phyloP scores from a whole-genome alignment of 1,140 invertebrate genomes.

The Linepithema humile region DNA sequence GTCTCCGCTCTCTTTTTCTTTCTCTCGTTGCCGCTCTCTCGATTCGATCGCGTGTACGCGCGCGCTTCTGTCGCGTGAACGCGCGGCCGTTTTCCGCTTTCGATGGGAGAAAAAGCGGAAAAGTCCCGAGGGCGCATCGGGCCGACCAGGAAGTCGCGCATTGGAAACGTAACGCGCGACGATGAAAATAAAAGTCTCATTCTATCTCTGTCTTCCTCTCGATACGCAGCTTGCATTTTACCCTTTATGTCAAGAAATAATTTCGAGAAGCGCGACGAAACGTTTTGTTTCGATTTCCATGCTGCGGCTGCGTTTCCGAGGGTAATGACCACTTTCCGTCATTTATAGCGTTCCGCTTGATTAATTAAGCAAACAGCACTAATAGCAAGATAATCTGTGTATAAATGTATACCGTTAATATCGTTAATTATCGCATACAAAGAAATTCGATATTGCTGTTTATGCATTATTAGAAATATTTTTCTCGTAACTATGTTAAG shows the following conservation, averaged over 20 bases:
- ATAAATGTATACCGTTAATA: not conserved
- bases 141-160: constrained; percentile 52
- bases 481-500: not conserved
- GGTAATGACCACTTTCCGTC: constrained; percentile 35
- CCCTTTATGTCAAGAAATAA: not conserved
- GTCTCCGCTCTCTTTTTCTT: not conserved
- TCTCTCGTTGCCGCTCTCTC: constrained; percentile 48
- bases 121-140: constrained; percentile 56
- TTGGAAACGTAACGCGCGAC: constrained; percentile 21
- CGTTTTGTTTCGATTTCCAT: constrained; percentile 26
- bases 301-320: not conserved
- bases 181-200: constrained; percentile 36
- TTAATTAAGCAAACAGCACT: not conserved
- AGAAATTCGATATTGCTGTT: constrained; percentile 19
- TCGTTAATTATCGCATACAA: constrained; percentile 6
- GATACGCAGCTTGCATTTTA: constrained; percentile 25
- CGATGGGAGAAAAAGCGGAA: constrained; percentile 37
- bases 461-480: constrained; percentile 42
- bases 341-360: not conserved
- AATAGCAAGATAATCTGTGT: not conserved
- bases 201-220: not conserved
- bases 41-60: constrained; percentile 51
- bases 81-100: constrained; percentile 6
- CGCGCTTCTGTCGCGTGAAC: constrained; percentile 45
- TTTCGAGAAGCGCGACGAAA: constrained; percentile 37